Evolutionary conservation across 2,797 vertebrate species (phyloP).

Genomic region (Peromyscus eremicus): DNA sequence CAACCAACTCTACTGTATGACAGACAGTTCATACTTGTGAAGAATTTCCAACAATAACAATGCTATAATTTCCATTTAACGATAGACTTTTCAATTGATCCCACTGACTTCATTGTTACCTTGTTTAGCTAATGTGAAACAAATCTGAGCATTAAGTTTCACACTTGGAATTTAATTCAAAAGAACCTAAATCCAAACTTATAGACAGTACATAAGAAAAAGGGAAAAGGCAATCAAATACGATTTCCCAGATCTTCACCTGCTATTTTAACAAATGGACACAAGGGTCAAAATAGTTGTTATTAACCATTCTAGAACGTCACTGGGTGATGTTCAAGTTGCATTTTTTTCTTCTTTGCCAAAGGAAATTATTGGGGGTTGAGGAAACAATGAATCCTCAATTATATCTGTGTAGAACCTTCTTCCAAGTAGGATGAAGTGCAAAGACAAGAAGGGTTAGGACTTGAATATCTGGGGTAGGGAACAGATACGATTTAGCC

Average conservation of each 20-base stretch:
- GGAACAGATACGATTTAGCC: not conserved
- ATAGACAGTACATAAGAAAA: not conserved
- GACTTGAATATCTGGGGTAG: not conserved
- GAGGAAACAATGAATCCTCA: not conserved
- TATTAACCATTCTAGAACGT: not conserved
- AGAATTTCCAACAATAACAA: not conserved
- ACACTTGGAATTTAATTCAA: constrained; percentile 28
- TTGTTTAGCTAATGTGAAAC: not conserved
- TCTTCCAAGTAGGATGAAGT: not conserved
- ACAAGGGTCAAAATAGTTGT: not conserved
- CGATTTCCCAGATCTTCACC: not conserved
- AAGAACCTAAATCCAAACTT: not conserved
- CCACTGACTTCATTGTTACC: not conserved
- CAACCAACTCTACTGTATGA: not conserved
- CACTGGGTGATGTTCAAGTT: not conserved
- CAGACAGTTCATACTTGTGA: not conserved
- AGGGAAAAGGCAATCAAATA: not conserved
- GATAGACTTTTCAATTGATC: not conserved
- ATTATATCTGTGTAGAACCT: not conserved
- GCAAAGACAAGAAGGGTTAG: too few relatives aligned
- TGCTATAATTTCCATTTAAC: not conserved
- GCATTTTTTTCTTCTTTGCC: not conserved
- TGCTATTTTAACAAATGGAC: not conserved
- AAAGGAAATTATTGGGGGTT: not conserved
- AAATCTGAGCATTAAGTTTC: not conserved